Conservation (phyloP, 2,113 vertebrate genomes). For the Erpornis zantholeuca region DNA sequence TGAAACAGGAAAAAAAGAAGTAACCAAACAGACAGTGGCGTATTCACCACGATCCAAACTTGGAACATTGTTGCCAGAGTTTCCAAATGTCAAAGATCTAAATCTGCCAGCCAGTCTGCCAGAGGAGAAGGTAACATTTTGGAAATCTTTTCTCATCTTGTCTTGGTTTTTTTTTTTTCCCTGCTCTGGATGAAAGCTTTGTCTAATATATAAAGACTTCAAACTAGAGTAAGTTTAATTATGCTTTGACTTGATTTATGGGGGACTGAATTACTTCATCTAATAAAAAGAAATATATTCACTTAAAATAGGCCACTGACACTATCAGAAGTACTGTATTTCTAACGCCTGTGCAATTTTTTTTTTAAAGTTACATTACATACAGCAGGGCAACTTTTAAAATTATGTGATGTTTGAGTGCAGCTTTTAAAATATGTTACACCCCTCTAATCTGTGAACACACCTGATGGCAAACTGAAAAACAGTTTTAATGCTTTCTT, state of each 20-base stretch:
- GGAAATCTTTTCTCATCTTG: conserved; percentile 62
- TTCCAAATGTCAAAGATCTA: conserved; percentile 99
- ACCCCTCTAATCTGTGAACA: neutral
- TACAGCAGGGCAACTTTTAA: neutral
- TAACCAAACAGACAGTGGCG: conserved; percentile 98
- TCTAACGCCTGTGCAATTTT: rapidly evolving
- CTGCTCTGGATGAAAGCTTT: conserved; percentile 24
- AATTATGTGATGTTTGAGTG: neutral
- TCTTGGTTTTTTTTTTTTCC: neutral
- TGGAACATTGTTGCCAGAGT: conserved; percentile 97
- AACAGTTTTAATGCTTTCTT: neutral
- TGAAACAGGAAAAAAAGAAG: conserved; percentile 98
- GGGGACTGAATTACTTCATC: neutral
- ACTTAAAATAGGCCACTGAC: neutral
- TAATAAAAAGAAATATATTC: neutral
- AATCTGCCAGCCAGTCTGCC: conserved; percentile 97
- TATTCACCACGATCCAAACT: conserved; percentile 99
- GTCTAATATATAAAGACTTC: neutral
- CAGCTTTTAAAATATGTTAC: neutral
- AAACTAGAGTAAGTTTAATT: conserved; percentile 18
- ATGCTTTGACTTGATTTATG: conserved; percentile 37
- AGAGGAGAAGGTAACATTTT: conserved; percentile 94
- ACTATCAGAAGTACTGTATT: neutral
- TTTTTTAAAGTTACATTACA: neutral
- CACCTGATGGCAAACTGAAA: neutral